These are phyloP conservation scores for Pygmarrhopalites habei DNA, from an alignment of 1,140 invertebrate species.

Conservation along the genomic window DNA sequence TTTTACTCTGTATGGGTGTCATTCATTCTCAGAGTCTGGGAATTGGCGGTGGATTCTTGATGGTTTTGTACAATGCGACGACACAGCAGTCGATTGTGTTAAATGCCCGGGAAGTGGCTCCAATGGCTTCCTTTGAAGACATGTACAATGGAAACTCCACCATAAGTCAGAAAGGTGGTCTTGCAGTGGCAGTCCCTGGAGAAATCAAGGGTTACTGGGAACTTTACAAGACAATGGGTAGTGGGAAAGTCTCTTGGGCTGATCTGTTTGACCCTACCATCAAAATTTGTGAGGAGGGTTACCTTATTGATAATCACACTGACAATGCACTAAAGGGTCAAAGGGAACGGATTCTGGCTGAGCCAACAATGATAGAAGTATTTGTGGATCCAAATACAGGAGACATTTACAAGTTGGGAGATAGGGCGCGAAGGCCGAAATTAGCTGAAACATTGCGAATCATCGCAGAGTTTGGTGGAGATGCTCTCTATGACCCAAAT, in stretches of 20 bases:
- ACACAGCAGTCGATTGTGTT: conserved; percentile 10
- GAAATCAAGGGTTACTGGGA: conserved; percentile 82
- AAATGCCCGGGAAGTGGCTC: conserved; percentile 68
- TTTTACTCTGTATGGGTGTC: conserved; percentile 77
- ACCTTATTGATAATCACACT: conserved; percentile 38
- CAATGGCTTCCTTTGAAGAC: conserved; percentile 53
- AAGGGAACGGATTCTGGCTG: conserved; percentile 9
- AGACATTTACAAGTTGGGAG: conserved; percentile 56
- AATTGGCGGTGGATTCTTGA: conserved; percentile 76
- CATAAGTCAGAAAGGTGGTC: conserved; percentile 46
- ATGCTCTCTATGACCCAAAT: conserved; percentile 56
- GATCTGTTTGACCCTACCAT: conserved; percentile 45
- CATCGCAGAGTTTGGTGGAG: conserved; percentile 56
- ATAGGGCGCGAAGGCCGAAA: conserved; percentile 59
- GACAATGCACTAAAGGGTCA: conserved; percentile 32
- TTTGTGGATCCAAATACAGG: conserved; percentile 59
- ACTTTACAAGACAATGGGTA: conserved; percentile 54
- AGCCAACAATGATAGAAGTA: conserved; percentile 49
- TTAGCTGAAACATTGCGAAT: conserved; percentile 65
- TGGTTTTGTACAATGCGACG: conserved; percentile 64
- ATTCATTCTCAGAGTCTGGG: conserved; percentile 79
- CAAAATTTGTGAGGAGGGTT: conserved; percentile 42
- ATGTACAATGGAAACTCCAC: conserved; percentile 59
- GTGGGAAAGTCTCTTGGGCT: conserved; percentile 42
- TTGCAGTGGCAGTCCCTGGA: conserved; percentile 80